A percentile compares a stretch with the other conserved stretches of the same genome.
phyloP scores from a whole-genome alignment of 2,113 vertebrate genomes.

The Orientallactaga bullata region DNA sequence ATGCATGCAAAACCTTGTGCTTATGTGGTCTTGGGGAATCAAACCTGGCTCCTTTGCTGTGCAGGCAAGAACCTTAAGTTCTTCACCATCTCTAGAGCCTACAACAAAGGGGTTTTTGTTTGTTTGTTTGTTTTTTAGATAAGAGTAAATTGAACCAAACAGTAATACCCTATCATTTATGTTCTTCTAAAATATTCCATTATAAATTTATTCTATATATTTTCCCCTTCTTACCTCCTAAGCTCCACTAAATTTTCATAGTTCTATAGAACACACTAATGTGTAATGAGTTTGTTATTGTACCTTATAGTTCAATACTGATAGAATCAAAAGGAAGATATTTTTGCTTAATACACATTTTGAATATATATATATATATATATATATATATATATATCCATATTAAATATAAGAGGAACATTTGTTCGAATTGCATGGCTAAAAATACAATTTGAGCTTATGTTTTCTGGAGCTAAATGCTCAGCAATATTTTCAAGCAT shows the following conservation, averaged over 20 bases:
- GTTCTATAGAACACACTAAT: constrained; percentile 69
- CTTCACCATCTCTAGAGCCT: too few relatives aligned
- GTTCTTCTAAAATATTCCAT: constrained; percentile 34
- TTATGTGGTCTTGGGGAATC: too few relatives aligned
- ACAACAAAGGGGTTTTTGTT: too few relatives aligned
- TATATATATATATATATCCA: constrained; percentile 25
- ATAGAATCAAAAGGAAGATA: constrained; percentile 38
- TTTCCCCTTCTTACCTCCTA: background rate
- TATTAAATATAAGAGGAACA: constrained; percentile 53
- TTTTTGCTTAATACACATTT: constrained; percentile 44
- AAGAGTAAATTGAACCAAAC: constrained; percentile 27
- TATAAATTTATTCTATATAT: constrained; percentile 5
- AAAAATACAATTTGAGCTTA: constrained; percentile 65
- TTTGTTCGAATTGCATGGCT: constrained; percentile 59
- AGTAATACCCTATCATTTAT: constrained; percentile 40
- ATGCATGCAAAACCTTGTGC: too few relatives aligned
- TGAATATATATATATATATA: constrained; percentile 14
- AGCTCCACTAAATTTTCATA: constrained; percentile 24
- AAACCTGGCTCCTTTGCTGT: too few relatives aligned
- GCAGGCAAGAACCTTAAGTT: too few relatives aligned
- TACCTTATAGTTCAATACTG: constrained; percentile 48
- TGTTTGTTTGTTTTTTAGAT: background rate
- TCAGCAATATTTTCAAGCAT: constrained; percentile 60
- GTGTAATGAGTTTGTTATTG: constrained; percentile 33
- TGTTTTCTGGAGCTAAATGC: constrained; percentile 64